Conservation (phyloP, 2,797 vertebrate genomes). For the Syncerus caffer region DNA sequence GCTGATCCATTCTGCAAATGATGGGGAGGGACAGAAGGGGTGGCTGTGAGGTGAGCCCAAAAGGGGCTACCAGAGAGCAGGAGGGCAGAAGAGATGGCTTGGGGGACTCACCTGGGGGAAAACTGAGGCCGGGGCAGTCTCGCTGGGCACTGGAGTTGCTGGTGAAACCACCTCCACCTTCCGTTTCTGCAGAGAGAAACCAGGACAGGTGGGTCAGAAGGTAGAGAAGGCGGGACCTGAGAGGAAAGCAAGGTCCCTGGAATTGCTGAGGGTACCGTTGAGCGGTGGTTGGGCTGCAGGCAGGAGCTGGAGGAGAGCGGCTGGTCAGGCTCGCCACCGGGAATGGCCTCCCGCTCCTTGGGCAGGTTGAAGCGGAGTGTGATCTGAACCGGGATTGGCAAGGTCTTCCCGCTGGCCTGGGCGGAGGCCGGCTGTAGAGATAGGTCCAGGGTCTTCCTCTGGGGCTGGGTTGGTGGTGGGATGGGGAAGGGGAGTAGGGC, state of each 20-base stretch:
- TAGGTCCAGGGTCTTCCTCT: slow-evolving; percentile 97
- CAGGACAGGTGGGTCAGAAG: slow-evolving; percentile 77
- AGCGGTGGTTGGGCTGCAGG: slow-evolving; percentile 79
- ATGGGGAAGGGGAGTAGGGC: slow-evolving; percentile 26
- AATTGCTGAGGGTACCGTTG: slow-evolving; percentile 80
- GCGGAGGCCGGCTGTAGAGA: slow-evolving; percentile 90
- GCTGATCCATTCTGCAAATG: slow-evolving; percentile 89
- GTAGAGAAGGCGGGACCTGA: slow-evolving; percentile 73
- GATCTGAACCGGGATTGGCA: slow-evolving; percentile 94
- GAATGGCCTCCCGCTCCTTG: slow-evolving; percentile 82
- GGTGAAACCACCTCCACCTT: slow-evolving; percentile 92
- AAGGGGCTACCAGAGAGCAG: neutral
- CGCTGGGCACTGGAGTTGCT: slow-evolving; percentile 89
- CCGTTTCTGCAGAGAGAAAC: slow-evolving; percentile 89
- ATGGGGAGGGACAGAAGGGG: neutral
- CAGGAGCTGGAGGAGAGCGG: slow-evolving; percentile 82
- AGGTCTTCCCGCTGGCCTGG: slow-evolving; percentile 96
- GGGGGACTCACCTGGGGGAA: slow-evolving; percentile 86
- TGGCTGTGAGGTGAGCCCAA: neutral
- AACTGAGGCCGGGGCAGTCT: slow-evolving; percentile 90
- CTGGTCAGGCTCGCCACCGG: slow-evolving; percentile 81
- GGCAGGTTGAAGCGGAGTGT: slow-evolving; percentile 85
- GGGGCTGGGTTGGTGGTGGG: slow-evolving; percentile 68
- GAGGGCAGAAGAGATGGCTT: no score
- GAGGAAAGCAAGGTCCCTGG: slow-evolving; percentile 76